Evolutionary conservation across 1,140 invertebrate species (phyloP).

Genomic region (Drosophila athabasca): DNA sequence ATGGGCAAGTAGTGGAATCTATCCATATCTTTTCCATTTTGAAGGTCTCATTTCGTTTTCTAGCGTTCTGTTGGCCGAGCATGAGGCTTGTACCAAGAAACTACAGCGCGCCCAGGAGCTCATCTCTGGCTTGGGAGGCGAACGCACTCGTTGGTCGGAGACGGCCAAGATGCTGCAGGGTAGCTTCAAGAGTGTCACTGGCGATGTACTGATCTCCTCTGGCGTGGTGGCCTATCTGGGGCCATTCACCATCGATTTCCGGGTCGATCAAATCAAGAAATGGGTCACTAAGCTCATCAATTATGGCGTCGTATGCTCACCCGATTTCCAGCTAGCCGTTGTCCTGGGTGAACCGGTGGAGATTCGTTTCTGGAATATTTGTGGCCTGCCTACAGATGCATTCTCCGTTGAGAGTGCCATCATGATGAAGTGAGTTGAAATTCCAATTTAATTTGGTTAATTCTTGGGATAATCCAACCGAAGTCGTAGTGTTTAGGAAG

Average conservation of each 20-base stretch:
- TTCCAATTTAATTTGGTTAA: too few species aligned
- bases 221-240: conserved; percentile 96
- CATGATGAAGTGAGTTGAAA: conserved; percentile 88
- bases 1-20: conserved; percentile 49
- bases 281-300: conserved; percentile 89
- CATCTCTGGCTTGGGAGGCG: conserved; percentile 93
- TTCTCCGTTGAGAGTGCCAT: conserved; percentile 97
- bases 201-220: conserved; percentile 94
- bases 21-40: background rate
- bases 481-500: too few species aligned
- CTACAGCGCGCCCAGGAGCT: conserved; percentile 96
- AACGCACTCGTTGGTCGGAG: conserved; percentile 92
- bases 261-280: conserved; percentile 86
- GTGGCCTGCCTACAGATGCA: conserved; percentile 93
- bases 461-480: too few species aligned
- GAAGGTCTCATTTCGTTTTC: conserved; percentile 33
- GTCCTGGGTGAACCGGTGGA: conserved; percentile 94
- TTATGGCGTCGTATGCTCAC: conserved; percentile 89
- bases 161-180: conserved; percentile 90
- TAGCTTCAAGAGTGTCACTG: conserved; percentile 87
- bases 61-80: conserved; percentile 90
- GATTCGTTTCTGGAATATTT: conserved; percentile 95
- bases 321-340: conserved; percentile 89
- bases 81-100: conserved; percentile 94
- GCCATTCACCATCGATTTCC: conserved; percentile 92